Conservation (phyloP, 2,113 vertebrate genomes). For the Archilochus colubris region DNA sequence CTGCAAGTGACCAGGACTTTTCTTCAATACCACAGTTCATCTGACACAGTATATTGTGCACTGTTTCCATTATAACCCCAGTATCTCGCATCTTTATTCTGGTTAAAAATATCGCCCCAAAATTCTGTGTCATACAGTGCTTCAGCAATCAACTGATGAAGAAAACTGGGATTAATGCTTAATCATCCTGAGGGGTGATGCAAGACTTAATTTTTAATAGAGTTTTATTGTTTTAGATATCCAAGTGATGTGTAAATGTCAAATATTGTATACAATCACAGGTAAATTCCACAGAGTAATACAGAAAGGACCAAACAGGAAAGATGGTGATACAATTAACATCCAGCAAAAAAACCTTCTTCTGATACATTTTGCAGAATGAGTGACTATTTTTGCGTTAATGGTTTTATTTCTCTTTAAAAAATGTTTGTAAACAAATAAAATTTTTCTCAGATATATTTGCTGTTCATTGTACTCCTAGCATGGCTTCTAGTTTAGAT, state of each 20-base stretch:
- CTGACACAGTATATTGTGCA: neutral
- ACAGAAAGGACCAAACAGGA: neutral
- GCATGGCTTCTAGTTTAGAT: neutral
- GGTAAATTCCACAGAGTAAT: neutral
- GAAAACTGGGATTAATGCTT: neutral
- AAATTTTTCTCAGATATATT: neutral
- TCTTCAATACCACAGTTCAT: neutral
- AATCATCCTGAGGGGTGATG: neutral
- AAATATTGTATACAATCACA: neutral
- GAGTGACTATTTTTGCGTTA: neutral
- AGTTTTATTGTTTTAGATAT: neutral
- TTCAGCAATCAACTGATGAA: neutral
- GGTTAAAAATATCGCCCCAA: neutral
- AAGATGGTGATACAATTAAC: neutral
- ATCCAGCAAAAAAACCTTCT: neutral
- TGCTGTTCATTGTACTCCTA: neutral
- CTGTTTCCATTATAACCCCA: neutral
- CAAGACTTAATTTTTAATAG: neutral
- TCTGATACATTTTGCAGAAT: neutral
- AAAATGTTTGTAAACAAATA: neutral
- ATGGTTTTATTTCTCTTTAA: neutral
- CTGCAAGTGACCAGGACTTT: neutral
- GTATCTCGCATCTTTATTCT: neutral
- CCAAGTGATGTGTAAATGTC: neutral
- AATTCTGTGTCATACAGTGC: neutral